Evolutionary conservation across 2,888 invertebrate species (phyloP).

Genomic region (Ichneumon xanthorius): DNA sequence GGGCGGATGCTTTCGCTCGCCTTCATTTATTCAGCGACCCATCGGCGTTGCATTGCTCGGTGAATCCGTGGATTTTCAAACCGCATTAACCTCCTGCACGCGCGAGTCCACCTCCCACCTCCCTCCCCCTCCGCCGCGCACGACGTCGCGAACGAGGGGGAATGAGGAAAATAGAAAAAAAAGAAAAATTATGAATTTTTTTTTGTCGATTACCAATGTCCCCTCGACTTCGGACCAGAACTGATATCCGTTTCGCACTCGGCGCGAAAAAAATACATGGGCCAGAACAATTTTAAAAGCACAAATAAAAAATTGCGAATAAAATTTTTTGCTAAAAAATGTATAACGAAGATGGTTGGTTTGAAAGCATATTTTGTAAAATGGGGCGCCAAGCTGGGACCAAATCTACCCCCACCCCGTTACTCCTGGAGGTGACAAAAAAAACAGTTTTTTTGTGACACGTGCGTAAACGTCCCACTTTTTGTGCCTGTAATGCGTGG

Average conservation of each 20-base stretch:
- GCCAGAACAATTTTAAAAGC: not conserved
- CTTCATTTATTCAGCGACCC: conserved; percentile 80
- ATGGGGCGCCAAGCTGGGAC: no score
- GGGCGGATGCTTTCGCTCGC: conserved; percentile 61
- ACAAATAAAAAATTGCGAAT: no score
- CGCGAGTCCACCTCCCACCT: not conserved
- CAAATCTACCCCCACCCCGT: no score
- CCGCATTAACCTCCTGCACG: conserved; percentile 74
- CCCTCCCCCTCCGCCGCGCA: not conserved
- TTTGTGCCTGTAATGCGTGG: no score
- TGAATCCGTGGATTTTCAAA: conserved; percentile 79
- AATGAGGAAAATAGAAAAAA: conserved; percentile 4
- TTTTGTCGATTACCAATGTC: conserved; percentile 13
- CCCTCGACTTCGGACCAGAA: not conserved
- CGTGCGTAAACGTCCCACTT: no score
- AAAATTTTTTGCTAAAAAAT: no score
- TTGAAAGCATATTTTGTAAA: no score
- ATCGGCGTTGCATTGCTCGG: conserved; percentile 68
- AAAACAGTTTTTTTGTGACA: no score
- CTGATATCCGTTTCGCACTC: not conserved
- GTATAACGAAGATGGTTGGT: no score
- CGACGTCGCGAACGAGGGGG: conserved; percentile 20
- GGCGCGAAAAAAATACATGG: not conserved
- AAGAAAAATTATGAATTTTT: not conserved
- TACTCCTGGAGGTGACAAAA: no score